Conservation (phyloP, 92 coral and sea anemone genomes). For the Diadumene lineata region DNA sequence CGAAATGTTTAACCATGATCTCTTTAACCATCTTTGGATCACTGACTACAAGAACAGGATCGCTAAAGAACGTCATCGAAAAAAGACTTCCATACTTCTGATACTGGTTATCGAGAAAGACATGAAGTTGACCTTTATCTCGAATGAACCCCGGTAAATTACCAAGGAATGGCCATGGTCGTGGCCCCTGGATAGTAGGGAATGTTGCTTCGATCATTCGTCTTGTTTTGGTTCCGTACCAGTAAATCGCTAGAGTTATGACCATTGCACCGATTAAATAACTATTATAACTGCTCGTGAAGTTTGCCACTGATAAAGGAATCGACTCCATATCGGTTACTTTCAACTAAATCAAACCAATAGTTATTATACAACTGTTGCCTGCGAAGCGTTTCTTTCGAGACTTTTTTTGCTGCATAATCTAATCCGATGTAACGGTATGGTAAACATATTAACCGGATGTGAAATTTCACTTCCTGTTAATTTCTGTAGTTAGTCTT, state of each 20-base stretch:
- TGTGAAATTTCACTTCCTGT: no score
- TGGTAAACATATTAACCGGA: no score
- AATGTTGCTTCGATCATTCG: slow-evolving; percentile 10
- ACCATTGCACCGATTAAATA: neutral
- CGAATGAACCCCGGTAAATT: slow-evolving; percentile 10
- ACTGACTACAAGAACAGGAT: slow-evolving; percentile 17
- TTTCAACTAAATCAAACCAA: no score
- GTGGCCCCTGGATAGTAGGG: slow-evolving; percentile 3
- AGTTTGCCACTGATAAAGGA: no score
- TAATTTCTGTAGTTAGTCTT: no score
- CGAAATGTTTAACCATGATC: slow-evolving; percentile 27
- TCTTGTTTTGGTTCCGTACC: slow-evolving; percentile 9
- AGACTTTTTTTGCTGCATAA: no score
- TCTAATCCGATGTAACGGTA: no score
- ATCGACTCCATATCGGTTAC: no score
- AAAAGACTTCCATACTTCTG: slow-evolving; percentile 35
- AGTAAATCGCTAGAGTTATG: neutral
- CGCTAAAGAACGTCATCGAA: slow-evolving; percentile 23
- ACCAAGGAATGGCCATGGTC: slow-evolving; percentile 8
- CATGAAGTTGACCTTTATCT: slow-evolving; percentile 10
- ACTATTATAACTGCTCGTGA: no score
- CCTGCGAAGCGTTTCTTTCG: no score
- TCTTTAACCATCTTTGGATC: slow-evolving; percentile 42
- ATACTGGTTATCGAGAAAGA: slow-evolving; percentile 5
- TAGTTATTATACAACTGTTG: no score